A percentile compares a stretch with the other conserved stretches of the same genome.
Evolutionary conservation across 2,888 invertebrate genomes (phyloP).

Genomic region (Pheosia tremula): DNA sequence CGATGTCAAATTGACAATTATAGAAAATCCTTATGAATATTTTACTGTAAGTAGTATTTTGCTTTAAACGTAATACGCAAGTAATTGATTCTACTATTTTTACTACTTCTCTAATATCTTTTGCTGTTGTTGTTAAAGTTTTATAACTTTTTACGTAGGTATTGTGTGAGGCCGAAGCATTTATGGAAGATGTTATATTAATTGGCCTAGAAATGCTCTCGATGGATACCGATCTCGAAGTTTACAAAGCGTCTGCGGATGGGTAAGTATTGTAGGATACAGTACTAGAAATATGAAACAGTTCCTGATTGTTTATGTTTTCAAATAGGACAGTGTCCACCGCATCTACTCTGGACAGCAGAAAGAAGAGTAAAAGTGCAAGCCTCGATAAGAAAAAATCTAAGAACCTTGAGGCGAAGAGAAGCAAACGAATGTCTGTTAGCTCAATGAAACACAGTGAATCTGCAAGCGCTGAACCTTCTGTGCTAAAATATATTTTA

Average conservation of each 20-base stretch:
- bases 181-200: constrained; percentile 76
- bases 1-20: constrained; percentile 63
- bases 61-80: not conserved
- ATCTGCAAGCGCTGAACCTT: constrained; percentile 44
- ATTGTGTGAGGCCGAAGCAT: constrained; percentile 74
- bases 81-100: not conserved
- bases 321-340: constrained; percentile 51
- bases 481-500: constrained; percentile 71
- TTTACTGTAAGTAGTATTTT: constrained; percentile 56
- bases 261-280: constrained; percentile 37
- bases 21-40: constrained; percentile 73
- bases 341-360: constrained; percentile 57
- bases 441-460: constrained; percentile 56
- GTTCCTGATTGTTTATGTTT: constrained; percentile 4
- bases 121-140: not conserved
- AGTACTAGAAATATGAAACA: constrained; percentile 5
- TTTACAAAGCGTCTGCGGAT: constrained; percentile 50
- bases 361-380: constrained; percentile 59
- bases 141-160: constrained; percentile 47
- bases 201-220: constrained; percentile 74
- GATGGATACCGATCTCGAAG: constrained; percentile 68
- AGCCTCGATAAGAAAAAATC: constrained; percentile 52
- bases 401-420: constrained; percentile 45
- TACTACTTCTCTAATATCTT: too few species aligned
- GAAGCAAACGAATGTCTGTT: constrained; percentile 52